Conservation (phyloP, 2,113 vertebrate species). For the Nesogale talazaci region DNA sequence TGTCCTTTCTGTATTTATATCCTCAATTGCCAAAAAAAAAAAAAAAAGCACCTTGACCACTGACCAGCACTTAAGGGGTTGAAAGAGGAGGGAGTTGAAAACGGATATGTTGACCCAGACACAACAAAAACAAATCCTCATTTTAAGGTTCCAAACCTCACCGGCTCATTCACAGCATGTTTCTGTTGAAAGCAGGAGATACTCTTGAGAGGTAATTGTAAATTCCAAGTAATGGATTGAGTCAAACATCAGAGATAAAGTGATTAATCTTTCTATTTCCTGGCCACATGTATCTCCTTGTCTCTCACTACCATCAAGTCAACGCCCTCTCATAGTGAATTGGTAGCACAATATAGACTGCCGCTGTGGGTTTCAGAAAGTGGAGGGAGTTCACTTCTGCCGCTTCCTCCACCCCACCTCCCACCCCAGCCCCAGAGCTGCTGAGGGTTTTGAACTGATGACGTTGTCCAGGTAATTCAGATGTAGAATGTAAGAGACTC, state of each 20-base stretch:
- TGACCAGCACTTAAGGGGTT: background rate
- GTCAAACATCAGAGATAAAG: background rate
- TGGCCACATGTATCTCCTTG: background rate
- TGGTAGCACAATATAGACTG: too few species aligned
- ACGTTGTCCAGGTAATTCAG: background rate
- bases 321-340: too few species aligned
- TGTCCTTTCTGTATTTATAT: slow-evolving; percentile 74
- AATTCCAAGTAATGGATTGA: slow-evolving; percentile 5
- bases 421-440: too few species aligned
- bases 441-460: too few species aligned
- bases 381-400: too few species aligned
- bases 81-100: background rate
- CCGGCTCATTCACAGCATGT: background rate
- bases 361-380: too few species aligned
- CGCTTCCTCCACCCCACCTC: too few species aligned
- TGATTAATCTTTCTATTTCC: background rate
- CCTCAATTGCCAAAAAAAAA: slow-evolving; percentile 60
- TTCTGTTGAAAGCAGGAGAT: slow-evolving; percentile 7
- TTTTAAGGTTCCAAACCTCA: background rate
- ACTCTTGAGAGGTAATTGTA: background rate
- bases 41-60: background rate
- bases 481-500: background rate
- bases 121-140: slow-evolving; percentile 38
- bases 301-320: background rate
- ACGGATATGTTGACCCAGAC: slow-evolving; percentile 35